These are phyloP conservation scores for Daboia siamensis DNA, from an alignment of 2,113 vertebrate genomes.

Conservation along the genomic window DNA sequence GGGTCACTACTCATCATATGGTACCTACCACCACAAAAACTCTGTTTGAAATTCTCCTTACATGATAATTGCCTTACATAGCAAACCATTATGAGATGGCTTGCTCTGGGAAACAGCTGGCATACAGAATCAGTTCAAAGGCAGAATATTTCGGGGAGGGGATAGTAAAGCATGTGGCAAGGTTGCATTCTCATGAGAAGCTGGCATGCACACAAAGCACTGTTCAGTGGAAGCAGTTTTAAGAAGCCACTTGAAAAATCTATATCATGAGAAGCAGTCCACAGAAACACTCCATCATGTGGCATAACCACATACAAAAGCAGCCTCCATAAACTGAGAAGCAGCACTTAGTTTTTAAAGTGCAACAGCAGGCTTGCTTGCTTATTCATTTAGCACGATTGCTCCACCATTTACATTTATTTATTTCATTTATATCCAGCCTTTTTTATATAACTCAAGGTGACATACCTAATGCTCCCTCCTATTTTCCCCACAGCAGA, in stretches of 20 bases:
- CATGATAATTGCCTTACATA: background rate
- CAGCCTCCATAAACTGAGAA: background rate
- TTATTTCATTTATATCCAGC: background rate
- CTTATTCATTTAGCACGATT: background rate
- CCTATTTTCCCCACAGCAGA: background rate
- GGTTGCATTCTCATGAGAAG: background rate
- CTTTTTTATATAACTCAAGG: background rate
- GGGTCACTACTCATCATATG: background rate
- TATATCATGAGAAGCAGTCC: background rate
- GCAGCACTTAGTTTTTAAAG: background rate
- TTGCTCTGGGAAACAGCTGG: background rate
- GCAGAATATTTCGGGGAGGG: background rate
- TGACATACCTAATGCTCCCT: background rate
- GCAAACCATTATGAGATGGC: background rate
- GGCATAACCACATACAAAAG: background rate
- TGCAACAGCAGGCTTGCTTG: background rate
- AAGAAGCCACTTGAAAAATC: background rate
- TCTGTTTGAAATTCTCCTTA: background rate
- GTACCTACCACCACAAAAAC: background rate
- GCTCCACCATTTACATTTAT: background rate
- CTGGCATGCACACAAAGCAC: background rate
- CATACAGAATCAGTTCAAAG: background rate
- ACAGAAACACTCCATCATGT: background rate
- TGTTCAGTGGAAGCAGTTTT: background rate
- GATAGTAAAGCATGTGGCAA: background rate